Evolutionary conservation across 2,888 invertebrate species (phyloP).

Genomic region (Glyphotaelius pellucidus): DNA sequence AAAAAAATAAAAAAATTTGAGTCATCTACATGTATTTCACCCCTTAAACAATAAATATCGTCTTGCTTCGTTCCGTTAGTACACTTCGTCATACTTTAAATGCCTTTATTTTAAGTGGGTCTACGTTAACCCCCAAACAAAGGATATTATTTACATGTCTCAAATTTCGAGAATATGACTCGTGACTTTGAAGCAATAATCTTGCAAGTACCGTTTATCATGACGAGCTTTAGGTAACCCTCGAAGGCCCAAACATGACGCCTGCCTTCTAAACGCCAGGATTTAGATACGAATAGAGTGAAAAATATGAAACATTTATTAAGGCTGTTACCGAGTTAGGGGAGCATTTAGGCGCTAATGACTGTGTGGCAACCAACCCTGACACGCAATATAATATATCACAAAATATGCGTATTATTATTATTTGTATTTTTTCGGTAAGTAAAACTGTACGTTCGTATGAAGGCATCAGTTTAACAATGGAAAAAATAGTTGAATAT

Average conservation of each 20-base stretch:
- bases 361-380: constrained; percentile 17
- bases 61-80: no score
- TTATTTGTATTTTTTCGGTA: no score
- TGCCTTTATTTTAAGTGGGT: background rate
- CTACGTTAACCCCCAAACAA: background rate
- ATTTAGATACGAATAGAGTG: background rate
- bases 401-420: no score
- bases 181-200: background rate
- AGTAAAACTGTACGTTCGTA: no score
- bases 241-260: background rate
- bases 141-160: background rate
- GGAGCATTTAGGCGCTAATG: background rate
- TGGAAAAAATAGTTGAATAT: background rate
- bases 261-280: background rate
- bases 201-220: background rate
- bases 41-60: no score
- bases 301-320: background rate
- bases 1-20: no score
- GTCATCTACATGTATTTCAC: no score
- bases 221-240: background rate
- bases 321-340: background rate
- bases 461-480: background rate
- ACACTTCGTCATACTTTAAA: no score
- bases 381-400: constrained; percentile 12
- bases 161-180: background rate